These are phyloP conservation scores for Hypsibius dujardini DNA, from an alignment of 1,140 invertebrate species.

Conservation along the genomic window DNA sequence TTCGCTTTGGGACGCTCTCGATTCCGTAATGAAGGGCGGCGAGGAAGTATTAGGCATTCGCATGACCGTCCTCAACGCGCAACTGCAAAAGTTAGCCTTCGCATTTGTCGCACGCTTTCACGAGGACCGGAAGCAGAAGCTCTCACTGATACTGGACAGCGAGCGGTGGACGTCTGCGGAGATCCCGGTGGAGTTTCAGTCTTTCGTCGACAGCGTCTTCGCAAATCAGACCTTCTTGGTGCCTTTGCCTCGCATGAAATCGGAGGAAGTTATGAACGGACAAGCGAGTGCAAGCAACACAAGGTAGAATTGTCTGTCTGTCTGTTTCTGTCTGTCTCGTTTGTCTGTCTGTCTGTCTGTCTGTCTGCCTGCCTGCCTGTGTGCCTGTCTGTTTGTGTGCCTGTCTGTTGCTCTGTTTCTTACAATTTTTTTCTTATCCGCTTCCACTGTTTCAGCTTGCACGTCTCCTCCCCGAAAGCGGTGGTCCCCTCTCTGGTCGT, in stretches of 20 bases:
- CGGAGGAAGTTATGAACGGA: slow-evolving; percentile 10
- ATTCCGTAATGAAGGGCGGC: not conserved
- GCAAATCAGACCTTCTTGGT: slow-evolving; percentile 31
- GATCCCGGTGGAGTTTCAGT: slow-evolving; percentile 66
- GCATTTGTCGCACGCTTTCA: slow-evolving; percentile 74
- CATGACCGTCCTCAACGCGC: slow-evolving; percentile 1
- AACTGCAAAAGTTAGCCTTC: slow-evolving; percentile 13
- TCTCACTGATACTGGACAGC: slow-evolving; percentile 62
- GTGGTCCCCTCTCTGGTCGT: slow-evolving; percentile 22
- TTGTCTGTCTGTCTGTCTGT: too few relatives aligned
- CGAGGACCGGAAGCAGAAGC: slow-evolving; percentile 61
- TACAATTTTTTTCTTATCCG: too few relatives aligned
- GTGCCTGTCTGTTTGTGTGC: too few relatives aligned
- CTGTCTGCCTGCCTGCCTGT: too few relatives aligned
- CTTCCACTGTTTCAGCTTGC: too few relatives aligned
- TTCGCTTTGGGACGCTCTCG: not conserved
- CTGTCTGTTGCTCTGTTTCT: too few relatives aligned
- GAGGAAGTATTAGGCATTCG: not conserved
- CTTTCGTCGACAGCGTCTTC: slow-evolving; percentile 53
- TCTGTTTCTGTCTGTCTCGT: too few relatives aligned
- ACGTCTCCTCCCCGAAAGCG: not conserved
- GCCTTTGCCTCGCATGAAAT: slow-evolving; percentile 4
- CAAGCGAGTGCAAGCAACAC: not conserved
- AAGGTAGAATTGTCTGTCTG: too few relatives aligned
- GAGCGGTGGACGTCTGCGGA: slow-evolving; percentile 87